These are phyloP conservation scores for Orchesella flavescens DNA, from an alignment of 2,888 invertebrate genomes.

Conservation along the genomic window DNA sequence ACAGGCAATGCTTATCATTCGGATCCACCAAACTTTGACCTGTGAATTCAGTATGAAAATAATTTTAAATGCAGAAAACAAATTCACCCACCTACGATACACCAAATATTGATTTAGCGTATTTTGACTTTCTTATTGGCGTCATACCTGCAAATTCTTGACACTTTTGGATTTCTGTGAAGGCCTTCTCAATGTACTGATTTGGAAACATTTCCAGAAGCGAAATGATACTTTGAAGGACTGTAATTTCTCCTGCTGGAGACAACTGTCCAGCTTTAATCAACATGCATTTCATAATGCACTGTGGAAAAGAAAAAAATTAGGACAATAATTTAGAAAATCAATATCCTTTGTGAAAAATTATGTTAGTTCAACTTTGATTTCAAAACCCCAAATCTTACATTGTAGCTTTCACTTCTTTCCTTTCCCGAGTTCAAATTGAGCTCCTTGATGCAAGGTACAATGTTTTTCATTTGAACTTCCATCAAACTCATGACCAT, in stretches of 20 bases:
- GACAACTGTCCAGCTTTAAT: conserved; percentile 48
- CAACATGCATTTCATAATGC: conserved; percentile 62
- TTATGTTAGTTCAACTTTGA: too few species aligned
- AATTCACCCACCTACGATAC: too few species aligned
- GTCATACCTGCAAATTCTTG: conserved; percentile 56
- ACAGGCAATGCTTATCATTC: conserved; percentile 36
- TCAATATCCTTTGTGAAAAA: too few species aligned
- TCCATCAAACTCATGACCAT: conserved; percentile 52
- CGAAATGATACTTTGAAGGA: conserved; percentile 46
- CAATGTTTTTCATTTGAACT: conserved; percentile 46
- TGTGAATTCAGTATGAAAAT: conserved; percentile 10
- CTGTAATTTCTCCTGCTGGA: conserved; percentile 38
- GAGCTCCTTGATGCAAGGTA: conserved; percentile 50
- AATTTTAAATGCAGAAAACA: too few species aligned
- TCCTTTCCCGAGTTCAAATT: conserved; percentile 46
- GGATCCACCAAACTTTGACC: conserved; percentile 35
- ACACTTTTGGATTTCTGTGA: conserved; percentile 53
- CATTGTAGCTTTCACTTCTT: conserved; percentile 49
- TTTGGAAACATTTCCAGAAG: conserved; percentile 57
- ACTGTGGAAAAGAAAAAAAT: conserved; percentile 18
- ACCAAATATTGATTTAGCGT: too few species aligned
- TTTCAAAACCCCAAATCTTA: too few species aligned
- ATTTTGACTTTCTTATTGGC: too few species aligned
- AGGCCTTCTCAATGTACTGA: conserved; percentile 56
- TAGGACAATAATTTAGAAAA: background rate